Evolutionary conservation across 2,797 vertebrate genomes (phyloP).

Genomic region (Novumbra hubbsi): DNA sequence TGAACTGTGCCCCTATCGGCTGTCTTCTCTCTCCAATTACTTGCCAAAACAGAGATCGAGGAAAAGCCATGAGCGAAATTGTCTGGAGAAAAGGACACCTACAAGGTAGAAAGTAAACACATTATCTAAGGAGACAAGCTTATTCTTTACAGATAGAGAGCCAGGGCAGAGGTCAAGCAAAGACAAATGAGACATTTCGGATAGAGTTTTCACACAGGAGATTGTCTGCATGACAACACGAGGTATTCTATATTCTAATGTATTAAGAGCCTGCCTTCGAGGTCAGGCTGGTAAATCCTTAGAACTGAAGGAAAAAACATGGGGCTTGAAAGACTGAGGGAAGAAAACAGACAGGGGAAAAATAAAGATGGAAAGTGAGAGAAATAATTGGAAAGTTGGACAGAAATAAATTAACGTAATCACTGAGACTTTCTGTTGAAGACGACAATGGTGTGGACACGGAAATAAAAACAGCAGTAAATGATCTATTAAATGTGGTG

Average conservation of each 20-base stretch:
- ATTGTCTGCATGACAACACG: constrained; percentile 55
- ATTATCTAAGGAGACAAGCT: constrained; percentile 54
- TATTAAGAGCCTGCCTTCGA: constrained; percentile 33
- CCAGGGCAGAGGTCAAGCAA: constrained; percentile 52
- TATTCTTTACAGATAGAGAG: constrained; percentile 46
- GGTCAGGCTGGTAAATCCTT: constrained; percentile 61
- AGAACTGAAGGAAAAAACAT: constrained; percentile 29
- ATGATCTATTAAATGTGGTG: background rate
- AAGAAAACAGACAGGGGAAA: background rate
- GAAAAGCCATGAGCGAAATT: constrained; percentile 9
- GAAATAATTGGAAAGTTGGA: background rate
- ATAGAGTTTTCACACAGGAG: constrained; percentile 62
- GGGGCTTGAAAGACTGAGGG: background rate
- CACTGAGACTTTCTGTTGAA: too few species aligned
- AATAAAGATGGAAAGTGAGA: background rate
- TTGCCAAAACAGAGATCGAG: constrained; percentile 9
- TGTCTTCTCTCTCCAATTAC: constrained; percentile 1
- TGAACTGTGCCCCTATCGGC: background rate
- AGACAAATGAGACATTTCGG: constrained; percentile 54
- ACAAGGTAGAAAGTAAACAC: constrained; percentile 45
- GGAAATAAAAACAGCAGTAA: constrained; percentile 18
- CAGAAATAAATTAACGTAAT: background rate
- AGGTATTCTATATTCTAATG: constrained; percentile 40
- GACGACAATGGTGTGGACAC: too few species aligned
- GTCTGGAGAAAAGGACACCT: constrained; percentile 4